A percentile compares a stretch with the other conserved stretches of the same genome.
These are phyloP conservation scores for Pectinophora gossypiella DNA, from an alignment of 1,140 invertebrate species.

Conservation along the genomic window DNA sequence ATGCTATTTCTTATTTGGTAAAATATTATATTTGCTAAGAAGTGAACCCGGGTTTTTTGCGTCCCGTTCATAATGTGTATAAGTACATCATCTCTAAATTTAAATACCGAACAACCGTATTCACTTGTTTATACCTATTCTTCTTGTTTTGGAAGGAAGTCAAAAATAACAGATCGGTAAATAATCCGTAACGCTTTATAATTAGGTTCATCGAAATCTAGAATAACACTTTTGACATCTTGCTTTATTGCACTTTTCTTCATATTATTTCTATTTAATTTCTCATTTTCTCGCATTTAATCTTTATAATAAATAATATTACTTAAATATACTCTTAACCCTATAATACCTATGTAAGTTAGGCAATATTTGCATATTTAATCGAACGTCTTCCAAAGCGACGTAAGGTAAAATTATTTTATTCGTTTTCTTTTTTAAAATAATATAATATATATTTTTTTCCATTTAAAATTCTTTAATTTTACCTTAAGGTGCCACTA, in stretches of 20 bases:
- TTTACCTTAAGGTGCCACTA: no score
- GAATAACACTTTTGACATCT: constrained; percentile 54
- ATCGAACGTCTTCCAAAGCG: constrained; percentile 72
- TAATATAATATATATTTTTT: neutral
- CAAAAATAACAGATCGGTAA: constrained; percentile 32
- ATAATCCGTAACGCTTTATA: constrained; percentile 72
- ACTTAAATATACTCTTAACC: constrained; percentile 22
- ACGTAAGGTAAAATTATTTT: constrained; percentile 50
- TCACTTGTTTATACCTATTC: neutral
- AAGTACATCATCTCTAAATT: no score
- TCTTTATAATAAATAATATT: constrained; percentile 28
- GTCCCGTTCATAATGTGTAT: no score
- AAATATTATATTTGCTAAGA: no score
- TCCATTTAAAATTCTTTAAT: neutral
- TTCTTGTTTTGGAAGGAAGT: constrained; percentile 44
- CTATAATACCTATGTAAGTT: constrained; percentile 42
- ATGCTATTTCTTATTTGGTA: no score
- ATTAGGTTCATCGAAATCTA: constrained; percentile 70
- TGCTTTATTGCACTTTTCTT: constrained; percentile 51
- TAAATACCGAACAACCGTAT: neutral
- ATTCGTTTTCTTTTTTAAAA: constrained; percentile 7
- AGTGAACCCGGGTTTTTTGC: no score
- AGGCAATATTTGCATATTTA: constrained; percentile 62
- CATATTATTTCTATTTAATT: constrained; percentile 27
- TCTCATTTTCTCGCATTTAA: constrained; percentile 15